phyloP scores from a whole-genome alignment of 2,113 vertebrate genomes.

The Lampris megalopsis region DNA sequence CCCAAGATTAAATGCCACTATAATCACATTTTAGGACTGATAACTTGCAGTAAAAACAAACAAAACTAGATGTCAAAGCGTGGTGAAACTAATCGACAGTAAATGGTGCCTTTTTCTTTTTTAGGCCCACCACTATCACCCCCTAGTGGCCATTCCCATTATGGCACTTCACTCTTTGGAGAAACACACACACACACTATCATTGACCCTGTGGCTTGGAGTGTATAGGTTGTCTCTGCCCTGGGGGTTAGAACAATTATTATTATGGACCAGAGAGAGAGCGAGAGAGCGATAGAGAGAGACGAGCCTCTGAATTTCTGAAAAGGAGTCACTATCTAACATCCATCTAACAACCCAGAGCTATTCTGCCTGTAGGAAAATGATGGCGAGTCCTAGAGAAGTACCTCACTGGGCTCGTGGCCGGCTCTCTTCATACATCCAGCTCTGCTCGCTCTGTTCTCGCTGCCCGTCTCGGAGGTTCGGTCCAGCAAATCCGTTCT shows the following conservation, averaged over 20 bases:
- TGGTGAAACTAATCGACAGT: too few species aligned
- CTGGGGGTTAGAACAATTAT: constrained; percentile 50
- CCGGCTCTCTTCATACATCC: constrained; percentile 17
- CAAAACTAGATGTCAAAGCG: too few species aligned
- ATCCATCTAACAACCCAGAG: constrained; percentile 28
- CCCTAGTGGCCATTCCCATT: too few species aligned
- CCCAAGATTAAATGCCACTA: too few species aligned
- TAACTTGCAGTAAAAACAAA: too few species aligned
- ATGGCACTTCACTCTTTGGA: too few species aligned
- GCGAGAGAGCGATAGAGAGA: constrained; percentile 21
- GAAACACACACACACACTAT: constrained; percentile 12
- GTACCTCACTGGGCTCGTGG: constrained; percentile 25
- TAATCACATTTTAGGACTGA: too few species aligned
- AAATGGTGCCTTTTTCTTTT: too few species aligned
- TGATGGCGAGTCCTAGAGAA: constrained; percentile 35
- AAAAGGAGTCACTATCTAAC: constrained; percentile 25
- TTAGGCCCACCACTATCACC: too few species aligned
- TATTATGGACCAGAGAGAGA: constrained; percentile 40
- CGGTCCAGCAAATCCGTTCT: too few species aligned
- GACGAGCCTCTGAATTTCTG: constrained; percentile 34
- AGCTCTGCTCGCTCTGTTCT: background rate
- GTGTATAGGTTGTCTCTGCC: constrained; percentile 54
- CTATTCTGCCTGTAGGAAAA: constrained; percentile 49
- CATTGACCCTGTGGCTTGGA: constrained; percentile 27
- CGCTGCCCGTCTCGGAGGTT: background rate